Base-by-base conservation (phyloP, 1,140 invertebrate genomes). In the Heliconius eleuchia region DNA sequence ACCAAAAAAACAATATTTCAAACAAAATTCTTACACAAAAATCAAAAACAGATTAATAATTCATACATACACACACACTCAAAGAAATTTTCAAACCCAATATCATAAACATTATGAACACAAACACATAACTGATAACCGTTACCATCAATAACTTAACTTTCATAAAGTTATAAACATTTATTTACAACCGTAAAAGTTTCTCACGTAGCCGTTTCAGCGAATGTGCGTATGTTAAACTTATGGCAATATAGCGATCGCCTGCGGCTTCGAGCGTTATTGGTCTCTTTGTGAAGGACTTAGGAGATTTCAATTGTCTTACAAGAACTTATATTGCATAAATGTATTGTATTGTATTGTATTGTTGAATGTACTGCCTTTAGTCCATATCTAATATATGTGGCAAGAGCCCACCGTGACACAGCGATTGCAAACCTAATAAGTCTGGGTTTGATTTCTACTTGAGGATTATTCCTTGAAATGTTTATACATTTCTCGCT, bases 131-230 rank as follows among this genome's bases (percentile, higher is more conserved):
- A 42, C 11, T 42, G 42, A 42, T 42, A 42, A 42, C 42, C 77
- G 72, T 23, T 23, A 11, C 37, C 77, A 78, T 78, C 72, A 74
- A 78, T 78, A 78, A 74, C 72, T 37, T 3, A 78, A 74, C 71
- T 78, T 73, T 50, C 72, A 70, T 73, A 78, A 73, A 74, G 50
- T 60, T 34, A 55, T 57, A 73, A 57, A 23, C 55, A 74, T 78
- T 57, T 78, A 78, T 78, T 39, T 78, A 77, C 42, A 66, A 78
- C 73, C 52, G 23, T 18, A 73, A 57, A 57, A 57, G 7, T 23
- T 57, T 57, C 55, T n/a, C n/a, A 57, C n/a, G 55, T 57, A 57
- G 8, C 55, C n/a, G 19, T 57, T 57, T 57, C 55, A 23, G 55
- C 7, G 55, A 57, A 23, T 23, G n/a, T 57, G 55, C 55, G 55